phyloP scores from a whole-genome alignment of 2,113 vertebrate genomes.

The Pachyramphus minor region DNA sequence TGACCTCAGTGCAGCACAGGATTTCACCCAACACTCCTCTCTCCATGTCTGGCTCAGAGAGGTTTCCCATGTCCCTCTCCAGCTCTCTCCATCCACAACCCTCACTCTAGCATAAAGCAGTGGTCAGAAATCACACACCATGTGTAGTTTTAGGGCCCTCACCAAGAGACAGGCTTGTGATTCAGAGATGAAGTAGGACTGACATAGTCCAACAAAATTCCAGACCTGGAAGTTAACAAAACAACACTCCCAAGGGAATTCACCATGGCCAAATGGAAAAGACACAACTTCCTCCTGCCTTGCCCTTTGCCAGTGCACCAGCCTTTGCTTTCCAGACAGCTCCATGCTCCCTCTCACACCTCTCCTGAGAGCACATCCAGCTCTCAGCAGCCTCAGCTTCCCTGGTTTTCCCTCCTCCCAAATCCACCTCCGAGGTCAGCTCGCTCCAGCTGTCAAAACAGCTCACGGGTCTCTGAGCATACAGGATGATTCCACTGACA shows the following conservation, averaged over 20 bases:
- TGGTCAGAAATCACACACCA: rapidly evolving
- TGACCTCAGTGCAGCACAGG: background rate
- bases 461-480: background rate
- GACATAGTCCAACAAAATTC: background rate
- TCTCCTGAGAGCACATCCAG: background rate
- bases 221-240: background rate
- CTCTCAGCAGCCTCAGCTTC: background rate
- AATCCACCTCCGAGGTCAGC: background rate
- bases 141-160: rapidly evolving
- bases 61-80: rapidly evolving
- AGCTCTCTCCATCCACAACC: background rate
- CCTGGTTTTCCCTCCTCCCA: background rate
- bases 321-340: background rate
- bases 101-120: background rate
- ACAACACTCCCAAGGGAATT: background rate
- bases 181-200: background rate
- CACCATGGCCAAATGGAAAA: background rate
- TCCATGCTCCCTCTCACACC: rapidly evolving
- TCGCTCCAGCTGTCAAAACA: slow-evolving; percentile 20
- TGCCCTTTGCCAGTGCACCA: background rate
- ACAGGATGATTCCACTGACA: slow-evolving; percentile 34
- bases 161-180: too few relatives aligned
- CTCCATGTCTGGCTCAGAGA: rapidly evolving
- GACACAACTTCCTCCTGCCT: background rate
- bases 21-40: rapidly evolving